Percentiles rank a stretch among this genome's conserved stretches.
Evolutionary conservation across 2,113 vertebrate species (phyloP).

Genomic region (Sylvia atricapilla): DNA sequence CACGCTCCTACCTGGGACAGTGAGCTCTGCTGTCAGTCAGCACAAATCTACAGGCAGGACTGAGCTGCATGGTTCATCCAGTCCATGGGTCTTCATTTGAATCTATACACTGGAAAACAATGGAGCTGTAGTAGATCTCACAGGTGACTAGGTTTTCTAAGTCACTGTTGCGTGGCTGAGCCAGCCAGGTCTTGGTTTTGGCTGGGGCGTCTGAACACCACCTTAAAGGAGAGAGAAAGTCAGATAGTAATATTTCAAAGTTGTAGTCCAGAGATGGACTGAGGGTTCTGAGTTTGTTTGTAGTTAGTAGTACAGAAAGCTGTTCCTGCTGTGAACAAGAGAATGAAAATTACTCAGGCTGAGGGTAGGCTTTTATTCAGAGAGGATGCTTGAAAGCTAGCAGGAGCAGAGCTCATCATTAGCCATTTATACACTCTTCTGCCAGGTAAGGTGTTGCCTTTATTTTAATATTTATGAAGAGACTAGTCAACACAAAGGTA

Average conservation of each 20-base stretch:
- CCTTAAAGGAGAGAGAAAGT: not conserved
- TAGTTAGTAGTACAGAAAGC: not conserved
- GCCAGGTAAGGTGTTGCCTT: not conserved
- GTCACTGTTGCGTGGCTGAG: not conserved
- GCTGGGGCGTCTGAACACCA: not conserved
- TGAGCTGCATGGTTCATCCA: not conserved
- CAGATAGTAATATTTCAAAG: not conserved
- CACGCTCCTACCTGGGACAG: rapidly evolving
- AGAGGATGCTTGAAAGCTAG: not conserved
- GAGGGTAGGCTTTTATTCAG: not conserved
- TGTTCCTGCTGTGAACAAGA: not conserved
- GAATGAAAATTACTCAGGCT: not conserved
- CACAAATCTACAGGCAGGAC: not conserved
- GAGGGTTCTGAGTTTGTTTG: not conserved
- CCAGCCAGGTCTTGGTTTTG: not conserved
- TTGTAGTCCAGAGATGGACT: not conserved
- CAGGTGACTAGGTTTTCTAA: not conserved
- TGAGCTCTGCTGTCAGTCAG: rapidly evolving
- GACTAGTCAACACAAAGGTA: not conserved
- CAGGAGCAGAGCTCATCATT: not conserved
- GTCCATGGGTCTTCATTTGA: not conserved
- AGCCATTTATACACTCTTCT: not conserved
- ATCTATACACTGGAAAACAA: not conserved
- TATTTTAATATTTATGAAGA: not conserved
- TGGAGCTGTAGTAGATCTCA: not conserved